Evolutionary conservation across 1,140 invertebrate species (phyloP), one percentile per base, ranked within the genome.

Genomic region (Drosophila lacertosa): DNA sequence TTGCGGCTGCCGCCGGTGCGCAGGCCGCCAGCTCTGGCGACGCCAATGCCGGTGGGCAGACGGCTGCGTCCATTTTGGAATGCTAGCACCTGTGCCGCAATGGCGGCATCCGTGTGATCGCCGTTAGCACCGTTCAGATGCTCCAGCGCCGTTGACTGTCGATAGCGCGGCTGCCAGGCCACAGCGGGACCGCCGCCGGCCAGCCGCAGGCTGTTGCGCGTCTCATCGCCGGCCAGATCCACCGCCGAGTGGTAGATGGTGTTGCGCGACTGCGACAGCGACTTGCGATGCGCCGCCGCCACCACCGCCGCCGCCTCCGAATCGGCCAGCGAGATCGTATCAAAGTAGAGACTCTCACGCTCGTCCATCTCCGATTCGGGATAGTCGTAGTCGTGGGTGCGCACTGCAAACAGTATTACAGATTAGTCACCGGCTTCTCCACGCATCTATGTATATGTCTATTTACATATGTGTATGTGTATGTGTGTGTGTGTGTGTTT

Each of bases 291-390:
- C 2, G 89, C 84, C 6, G 86, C 88, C 18, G 80, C 80, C 22
- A 77, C 80, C 22, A 77, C 78, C 1, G 80, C 80, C 2, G 89
- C 89, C 22, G 89, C 86, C 47, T 91, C 90, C 13, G 90, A 91
- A 33, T 90, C 90, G 44, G 90, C 90, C 64, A 91, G 64, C 42
- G 90, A 91, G 16, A 91, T 91, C 16, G 90, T 91, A 51, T 91
- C 90, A 55, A 90, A 90, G 35, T 91, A 91, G 6, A 91, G 64
- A 66, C 90, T 91, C 53, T 91, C 90, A 45, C 90, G 79, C 62
- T 91, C 90, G 63, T 91, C 90, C 90, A 91, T 91, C 58, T 91
- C 90, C 63, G 90, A 91, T 65, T 83, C 79, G 66, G 89, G 80
- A 71, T 90, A 90, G 32, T 86, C 80, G 84, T 90, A 89, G 47